These are phyloP conservation scores for Paragorgia papillata DNA, from an alignment of 92 coral and sea anemone species.

Conservation along the genomic window DNA sequence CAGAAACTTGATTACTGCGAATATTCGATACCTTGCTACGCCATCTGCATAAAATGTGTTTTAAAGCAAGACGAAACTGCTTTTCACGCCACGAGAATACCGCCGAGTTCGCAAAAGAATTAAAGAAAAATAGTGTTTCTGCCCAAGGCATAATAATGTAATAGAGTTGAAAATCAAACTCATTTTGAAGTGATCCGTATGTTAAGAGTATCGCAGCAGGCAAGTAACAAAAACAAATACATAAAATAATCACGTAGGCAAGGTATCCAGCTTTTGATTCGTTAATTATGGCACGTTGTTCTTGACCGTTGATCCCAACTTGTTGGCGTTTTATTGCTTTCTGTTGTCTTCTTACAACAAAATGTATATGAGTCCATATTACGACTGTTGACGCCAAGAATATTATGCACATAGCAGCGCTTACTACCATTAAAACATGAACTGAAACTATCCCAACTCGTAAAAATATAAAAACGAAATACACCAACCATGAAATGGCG, in stretches of 20 bases:
- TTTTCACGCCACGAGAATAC: slow-evolving; percentile 18
- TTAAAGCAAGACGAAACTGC: slow-evolving; percentile 17
- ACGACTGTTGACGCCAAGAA: background rate
- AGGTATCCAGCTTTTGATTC: background rate
- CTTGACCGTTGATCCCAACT: no score
- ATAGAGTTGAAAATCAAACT: background rate
- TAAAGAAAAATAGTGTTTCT: slow-evolving; percentile 13
- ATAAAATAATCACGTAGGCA: background rate
- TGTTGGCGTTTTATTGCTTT: background rate
- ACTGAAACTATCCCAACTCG: background rate
- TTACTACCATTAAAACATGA: background rate
- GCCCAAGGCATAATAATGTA: slow-evolving; percentile 21
- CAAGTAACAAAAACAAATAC: background rate
- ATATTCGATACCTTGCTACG: no score
- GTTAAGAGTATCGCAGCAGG: background rate
- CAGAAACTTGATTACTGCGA: no score
- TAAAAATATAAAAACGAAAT: background rate
- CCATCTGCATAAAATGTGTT: background rate
- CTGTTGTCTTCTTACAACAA: background rate
- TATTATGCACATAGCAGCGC: background rate
- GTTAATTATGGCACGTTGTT: no score
- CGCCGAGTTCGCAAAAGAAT: slow-evolving; percentile 8
- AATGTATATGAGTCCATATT: slow-evolving; percentile 13
- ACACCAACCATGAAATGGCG: background rate
- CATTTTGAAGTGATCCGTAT: background rate